These are phyloP conservation scores for Meteorus cinctellus DNA, from an alignment of 2,888 invertebrate species.

Conservation along the genomic window DNA sequence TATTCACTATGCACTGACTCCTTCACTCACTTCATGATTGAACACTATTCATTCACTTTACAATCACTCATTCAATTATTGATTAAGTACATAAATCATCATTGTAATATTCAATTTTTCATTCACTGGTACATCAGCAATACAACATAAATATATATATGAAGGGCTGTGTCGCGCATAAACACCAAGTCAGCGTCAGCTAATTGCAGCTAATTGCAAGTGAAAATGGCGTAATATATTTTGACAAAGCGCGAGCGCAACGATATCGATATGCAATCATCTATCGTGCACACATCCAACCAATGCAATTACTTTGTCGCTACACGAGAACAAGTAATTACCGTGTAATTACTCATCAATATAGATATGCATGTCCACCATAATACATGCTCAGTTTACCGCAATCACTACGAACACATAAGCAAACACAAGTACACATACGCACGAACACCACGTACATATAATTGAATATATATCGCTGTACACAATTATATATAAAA, in stretches of 20 bases:
- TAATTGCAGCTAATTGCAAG: slow-evolving; percentile 43
- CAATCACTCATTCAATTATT: no score
- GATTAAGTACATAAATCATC: no score
- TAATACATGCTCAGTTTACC: slow-evolving; percentile 28
- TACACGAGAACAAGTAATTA: slow-evolving; percentile 51
- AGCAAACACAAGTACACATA: neutral
- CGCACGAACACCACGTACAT: neutral
- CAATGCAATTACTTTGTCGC: slow-evolving; percentile 54
- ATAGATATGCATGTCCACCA: slow-evolving; percentile 18
- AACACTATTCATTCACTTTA: no score
- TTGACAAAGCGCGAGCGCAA: slow-evolving; percentile 37
- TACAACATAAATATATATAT: neutral
- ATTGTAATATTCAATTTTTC: neutral
- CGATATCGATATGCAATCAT: slow-evolving; percentile 50
- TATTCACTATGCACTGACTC: no score
- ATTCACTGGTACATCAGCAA: neutral
- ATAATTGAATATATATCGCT: slow-evolving; percentile 8
- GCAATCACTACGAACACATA: neutral
- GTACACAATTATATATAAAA: slow-evolving; percentile 6
- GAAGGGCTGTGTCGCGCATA: neutral
- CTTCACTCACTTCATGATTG: no score
- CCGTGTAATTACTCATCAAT: slow-evolving; percentile 53
- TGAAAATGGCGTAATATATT: slow-evolving; percentile 37
- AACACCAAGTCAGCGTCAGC: slow-evolving; percentile 12
- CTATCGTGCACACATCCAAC: slow-evolving; percentile 46